phyloP scores from a whole-genome alignment of 2,113 vertebrate species.

The Rhizomys pruinosus region DNA sequence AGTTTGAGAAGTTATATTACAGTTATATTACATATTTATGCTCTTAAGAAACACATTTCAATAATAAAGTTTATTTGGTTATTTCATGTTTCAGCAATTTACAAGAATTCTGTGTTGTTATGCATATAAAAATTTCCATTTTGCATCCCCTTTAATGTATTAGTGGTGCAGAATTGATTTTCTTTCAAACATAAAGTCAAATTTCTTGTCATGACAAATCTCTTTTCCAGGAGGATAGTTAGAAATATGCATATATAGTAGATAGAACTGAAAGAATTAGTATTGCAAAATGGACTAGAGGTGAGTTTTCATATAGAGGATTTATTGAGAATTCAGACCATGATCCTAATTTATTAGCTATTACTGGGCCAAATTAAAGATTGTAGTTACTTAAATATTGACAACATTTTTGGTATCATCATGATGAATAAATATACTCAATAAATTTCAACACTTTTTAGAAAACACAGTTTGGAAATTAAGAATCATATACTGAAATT shows the following conservation, averaged over 20 bases:
- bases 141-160: slow-evolving; percentile 5
- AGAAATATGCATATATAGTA: background rate
- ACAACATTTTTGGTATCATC: background rate
- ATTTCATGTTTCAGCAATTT: slow-evolving; percentile 75
- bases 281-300: background rate
- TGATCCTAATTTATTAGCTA: background rate
- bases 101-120: slow-evolving; percentile 56
- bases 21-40: slow-evolving; percentile 65
- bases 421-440: background rate
- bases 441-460: background rate
- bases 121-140: slow-evolving; percentile 60
- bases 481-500: background rate
- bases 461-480: background rate
- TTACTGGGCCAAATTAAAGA: background rate
- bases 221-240: slow-evolving; percentile 24
- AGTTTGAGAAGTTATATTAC: slow-evolving; percentile 68
- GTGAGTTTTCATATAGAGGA: background rate
- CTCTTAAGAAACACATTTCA: slow-evolving; percentile 70
- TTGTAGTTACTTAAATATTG: background rate
- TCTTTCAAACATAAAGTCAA: slow-evolving; percentile 43
- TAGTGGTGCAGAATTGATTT: slow-evolving; percentile 41
- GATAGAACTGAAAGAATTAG: background rate
- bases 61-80: slow-evolving; percentile 78
- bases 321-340: background rate
- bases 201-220: background rate